Base-by-base conservation (phyloP, 2,888 invertebrate species). In the Polymixis lichenea region DNA sequence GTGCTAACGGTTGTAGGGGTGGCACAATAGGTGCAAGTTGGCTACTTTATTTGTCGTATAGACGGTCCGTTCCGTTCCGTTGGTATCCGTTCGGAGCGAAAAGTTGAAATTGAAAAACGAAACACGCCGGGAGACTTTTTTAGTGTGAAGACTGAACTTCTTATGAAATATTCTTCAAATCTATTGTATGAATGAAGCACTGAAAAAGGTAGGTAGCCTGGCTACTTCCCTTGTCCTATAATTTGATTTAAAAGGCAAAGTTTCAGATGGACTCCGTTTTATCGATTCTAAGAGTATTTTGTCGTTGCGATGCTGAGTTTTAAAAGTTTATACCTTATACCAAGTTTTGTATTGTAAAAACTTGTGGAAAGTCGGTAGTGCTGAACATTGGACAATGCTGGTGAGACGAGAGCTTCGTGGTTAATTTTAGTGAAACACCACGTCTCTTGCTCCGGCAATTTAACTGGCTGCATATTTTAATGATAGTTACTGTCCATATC, bases 21-120 rank as follows among this genome's bases (percentile, higher is more conserved):
- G 53, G 65, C 70, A 84, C 73, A 75, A 86, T 72, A 61, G 75
- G 55, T 62, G 32, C 9, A 78, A 72, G 80, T 86, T 82, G 65
- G 72, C 5, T 82, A 82, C 72, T 80, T 86, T 87, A 77, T 88
- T 88, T 82, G 78, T 76, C 70, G 81, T 71, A 79, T 55, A 60
- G 78, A 64, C 72, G 77, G 78, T 70, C 73, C 79, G 86, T 89
- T 88, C 84, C 80, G 87, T 87, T 85, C 62, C 77, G 70, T 32
- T 64, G 73, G 51, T 58, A 70, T 89, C 85, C 84, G 79, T 69
- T 83, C 83, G 79, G 86, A 77, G 82, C 83, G 86, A 79, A 78
- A 90, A 92, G 91, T 93, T 89, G 84, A 80, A 90, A 90, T 90
- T 90, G 88, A 89, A 91, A 90, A 87, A 85, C 75, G 70, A 86